A percentile compares a stretch with the other conserved stretches of the same genome.
These are phyloP conservation scores for Rhinolophus sinicus DNA, from an alignment of 2,113 vertebrate genomes.

Conservation along the genomic window DNA sequence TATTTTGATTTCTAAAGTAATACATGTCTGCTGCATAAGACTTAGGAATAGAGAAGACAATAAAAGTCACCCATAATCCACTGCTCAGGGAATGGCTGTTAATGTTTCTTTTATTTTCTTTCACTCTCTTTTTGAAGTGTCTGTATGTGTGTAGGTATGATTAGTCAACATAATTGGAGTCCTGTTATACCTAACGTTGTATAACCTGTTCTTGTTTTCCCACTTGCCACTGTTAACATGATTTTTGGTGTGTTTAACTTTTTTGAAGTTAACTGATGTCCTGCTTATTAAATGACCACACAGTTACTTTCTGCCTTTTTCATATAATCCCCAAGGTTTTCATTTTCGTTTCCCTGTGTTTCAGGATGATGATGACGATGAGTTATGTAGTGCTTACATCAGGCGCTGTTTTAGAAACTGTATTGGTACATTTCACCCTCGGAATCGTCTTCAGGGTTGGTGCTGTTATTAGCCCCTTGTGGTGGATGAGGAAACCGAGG, in stretches of 20 bases:
- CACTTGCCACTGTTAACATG: background rate
- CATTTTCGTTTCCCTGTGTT: background rate
- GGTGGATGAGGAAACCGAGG: background rate
- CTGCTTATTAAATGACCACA: background rate
- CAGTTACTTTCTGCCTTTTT: background rate
- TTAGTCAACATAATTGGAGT: background rate
- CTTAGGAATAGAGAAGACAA: background rate
- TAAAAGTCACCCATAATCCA: background rate
- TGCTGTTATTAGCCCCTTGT: background rate
- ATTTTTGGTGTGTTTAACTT: background rate
- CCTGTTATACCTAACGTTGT: background rate
- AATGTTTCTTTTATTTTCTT: background rate
- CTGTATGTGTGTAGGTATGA: accelerated
- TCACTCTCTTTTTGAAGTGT: background rate
- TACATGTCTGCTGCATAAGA: background rate
- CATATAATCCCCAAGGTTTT: background rate
- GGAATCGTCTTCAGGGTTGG: background rate
- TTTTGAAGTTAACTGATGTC: background rate
- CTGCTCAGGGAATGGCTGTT: background rate
- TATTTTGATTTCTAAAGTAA: constrained; percentile 44
- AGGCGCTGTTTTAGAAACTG: background rate
- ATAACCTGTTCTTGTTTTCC: background rate
- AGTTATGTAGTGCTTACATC: background rate
- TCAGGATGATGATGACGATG: background rate
- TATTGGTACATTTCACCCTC: background rate